Percentiles rank a stretch among this genome's conserved stretches.
phyloP scores from a whole-genome alignment of 1,140 invertebrate species.

The Amyelois transitella region DNA sequence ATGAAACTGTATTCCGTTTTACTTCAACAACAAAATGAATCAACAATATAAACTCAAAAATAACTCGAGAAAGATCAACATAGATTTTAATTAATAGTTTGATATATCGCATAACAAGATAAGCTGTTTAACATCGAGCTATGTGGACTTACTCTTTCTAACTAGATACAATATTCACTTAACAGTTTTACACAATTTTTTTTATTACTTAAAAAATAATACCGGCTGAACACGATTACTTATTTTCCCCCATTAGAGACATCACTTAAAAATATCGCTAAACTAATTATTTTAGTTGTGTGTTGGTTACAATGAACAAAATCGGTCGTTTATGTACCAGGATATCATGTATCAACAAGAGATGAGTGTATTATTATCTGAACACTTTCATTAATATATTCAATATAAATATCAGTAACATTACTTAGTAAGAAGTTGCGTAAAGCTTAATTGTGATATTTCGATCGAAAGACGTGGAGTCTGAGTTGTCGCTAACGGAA shows the following conservation, averaged over 20 bases:
- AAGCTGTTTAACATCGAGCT: constrained; percentile 67
- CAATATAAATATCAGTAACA: constrained; percentile 59
- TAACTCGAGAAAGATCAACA: constrained; percentile 57
- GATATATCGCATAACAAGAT: constrained; percentile 66
- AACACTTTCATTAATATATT: constrained; percentile 64
- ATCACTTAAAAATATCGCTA: constrained; percentile 67
- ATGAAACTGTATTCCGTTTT: constrained; percentile 36
- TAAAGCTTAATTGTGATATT: constrained; percentile 54
- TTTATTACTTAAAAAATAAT: constrained; percentile 66
- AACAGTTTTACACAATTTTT: constrained; percentile 64
- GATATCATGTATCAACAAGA: constrained; percentile 35
- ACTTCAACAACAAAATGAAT: constrained; percentile 55
- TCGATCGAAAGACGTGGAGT: constrained; percentile 53
- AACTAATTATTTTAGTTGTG: constrained; percentile 68
- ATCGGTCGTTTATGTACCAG: background rate
- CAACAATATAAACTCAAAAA: constrained; percentile 66
- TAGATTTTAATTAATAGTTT: constrained; percentile 56
- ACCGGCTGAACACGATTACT: constrained; percentile 69
- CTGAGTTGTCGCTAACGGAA: constrained; percentile 44
- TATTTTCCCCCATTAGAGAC: constrained; percentile 43
- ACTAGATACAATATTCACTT: constrained; percentile 68
- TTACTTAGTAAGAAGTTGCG: constrained; percentile 60
- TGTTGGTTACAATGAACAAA: constrained; percentile 55
- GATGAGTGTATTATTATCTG: constrained; percentile 63
- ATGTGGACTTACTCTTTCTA: constrained; percentile 63